These are phyloP conservation scores for Pseudachorutes palmiensis DNA, from an alignment of 1,140 invertebrate genomes.

Conservation along the genomic window DNA sequence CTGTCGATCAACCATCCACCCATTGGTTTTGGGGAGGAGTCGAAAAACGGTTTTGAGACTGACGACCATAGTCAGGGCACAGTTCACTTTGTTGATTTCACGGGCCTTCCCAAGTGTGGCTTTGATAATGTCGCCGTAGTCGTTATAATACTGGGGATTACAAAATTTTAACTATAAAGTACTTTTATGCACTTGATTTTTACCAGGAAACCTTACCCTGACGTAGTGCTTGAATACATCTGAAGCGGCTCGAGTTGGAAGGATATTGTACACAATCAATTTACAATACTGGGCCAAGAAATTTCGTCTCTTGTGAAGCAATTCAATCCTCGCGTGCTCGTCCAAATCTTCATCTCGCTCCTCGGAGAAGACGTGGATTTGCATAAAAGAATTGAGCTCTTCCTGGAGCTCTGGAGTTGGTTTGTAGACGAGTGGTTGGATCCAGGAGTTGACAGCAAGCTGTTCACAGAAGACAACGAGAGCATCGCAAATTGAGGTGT, in stretches of 20 bases:
- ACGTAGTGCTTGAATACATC: conserved; percentile 97
- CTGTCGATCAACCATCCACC: conserved; percentile 55
- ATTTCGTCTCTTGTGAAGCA: conserved; percentile 89
- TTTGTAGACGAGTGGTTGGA: conserved; percentile 68
- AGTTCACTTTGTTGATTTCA: conserved; percentile 95
- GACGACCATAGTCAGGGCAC: conserved; percentile 86
- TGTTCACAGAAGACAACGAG: conserved; percentile 91
- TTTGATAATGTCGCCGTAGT: conserved; percentile 99
- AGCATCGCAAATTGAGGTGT: conserved; percentile 87
- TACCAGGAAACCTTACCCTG: conserved; percentile 55
- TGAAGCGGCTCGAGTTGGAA: conserved; percentile 81
- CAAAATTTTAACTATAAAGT: too few relatives aligned
- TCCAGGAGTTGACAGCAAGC: conserved; percentile 51
- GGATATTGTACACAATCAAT: conserved; percentile 92
- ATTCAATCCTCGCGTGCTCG: conserved; percentile 89
- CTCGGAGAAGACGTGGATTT: conserved; percentile 85
- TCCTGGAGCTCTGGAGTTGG: conserved; percentile 69
- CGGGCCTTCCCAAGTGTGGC: conserved; percentile 88
- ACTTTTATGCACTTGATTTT: too few relatives aligned
- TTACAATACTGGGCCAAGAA: conserved; percentile 96
- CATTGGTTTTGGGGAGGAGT: conserved; percentile 52
- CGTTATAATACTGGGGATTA: conserved; percentile 77
- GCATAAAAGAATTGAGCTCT: conserved; percentile 82
- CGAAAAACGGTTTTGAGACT: conserved; percentile 78
- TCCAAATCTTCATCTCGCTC: conserved; percentile 75